A percentile compares a stretch with the other conserved stretches of the same genome.
Evolutionary conservation across 2,888 invertebrate species (phyloP).

Genomic region (Stenoptilia bipunctidactyla): DNA sequence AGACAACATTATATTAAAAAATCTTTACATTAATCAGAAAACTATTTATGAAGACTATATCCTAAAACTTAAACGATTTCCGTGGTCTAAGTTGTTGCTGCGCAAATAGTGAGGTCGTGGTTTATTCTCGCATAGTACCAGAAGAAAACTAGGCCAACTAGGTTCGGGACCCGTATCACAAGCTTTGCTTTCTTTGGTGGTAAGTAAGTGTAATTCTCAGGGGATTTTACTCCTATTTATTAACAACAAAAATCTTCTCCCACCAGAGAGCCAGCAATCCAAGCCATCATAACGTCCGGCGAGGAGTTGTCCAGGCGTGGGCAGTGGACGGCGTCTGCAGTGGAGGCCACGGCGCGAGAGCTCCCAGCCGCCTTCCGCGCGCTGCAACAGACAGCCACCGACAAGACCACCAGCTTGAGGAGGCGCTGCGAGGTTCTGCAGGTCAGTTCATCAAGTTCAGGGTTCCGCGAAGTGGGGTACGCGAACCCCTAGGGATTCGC

Average conservation of each 20-base stretch:
- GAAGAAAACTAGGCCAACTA: too few species aligned
- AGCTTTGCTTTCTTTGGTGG: background rate
- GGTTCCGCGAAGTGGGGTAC: background rate
- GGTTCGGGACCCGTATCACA: too few species aligned
- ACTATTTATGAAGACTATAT: too few species aligned
- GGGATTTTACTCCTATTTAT: background rate
- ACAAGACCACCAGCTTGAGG: background rate
- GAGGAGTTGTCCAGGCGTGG: conserved; percentile 63
- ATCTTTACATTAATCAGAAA: too few species aligned
- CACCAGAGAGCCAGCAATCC: background rate
- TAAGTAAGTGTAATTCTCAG: background rate
- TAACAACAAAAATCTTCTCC: background rate
- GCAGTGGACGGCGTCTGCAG: conserved; percentile 78
- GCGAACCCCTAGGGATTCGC: background rate
- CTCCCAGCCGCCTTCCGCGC: background rate
- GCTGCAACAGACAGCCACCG: background rate
- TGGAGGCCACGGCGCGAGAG: background rate
- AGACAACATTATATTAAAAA: too few species aligned
- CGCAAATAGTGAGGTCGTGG: too few species aligned
- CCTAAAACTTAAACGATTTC: too few species aligned
- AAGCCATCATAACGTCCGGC: background rate
- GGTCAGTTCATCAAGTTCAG: conserved; percentile 18
- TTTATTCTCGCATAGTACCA: too few species aligned
- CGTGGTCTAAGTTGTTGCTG: too few species aligned
- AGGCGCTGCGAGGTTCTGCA: conserved; percentile 34